These are phyloP conservation scores for Cataglyphis hispanica DNA, from an alignment of 1,140 invertebrate species.

Conservation along the genomic window DNA sequence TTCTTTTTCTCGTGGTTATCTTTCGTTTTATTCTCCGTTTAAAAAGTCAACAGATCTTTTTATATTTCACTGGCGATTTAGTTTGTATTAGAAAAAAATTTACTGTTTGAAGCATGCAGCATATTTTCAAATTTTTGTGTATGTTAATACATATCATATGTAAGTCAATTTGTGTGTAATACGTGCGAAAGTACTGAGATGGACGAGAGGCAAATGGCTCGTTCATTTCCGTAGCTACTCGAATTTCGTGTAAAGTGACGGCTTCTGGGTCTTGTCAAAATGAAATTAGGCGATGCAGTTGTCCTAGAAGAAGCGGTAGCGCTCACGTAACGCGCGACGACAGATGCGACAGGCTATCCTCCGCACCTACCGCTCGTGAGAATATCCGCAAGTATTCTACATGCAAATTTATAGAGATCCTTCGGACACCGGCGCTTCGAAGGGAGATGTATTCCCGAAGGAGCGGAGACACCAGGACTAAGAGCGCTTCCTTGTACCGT, in stretches of 20 bases:
- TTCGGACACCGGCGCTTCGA: constrained; percentile 83
- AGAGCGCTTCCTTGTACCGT: constrained; percentile 87
- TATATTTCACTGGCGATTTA: not conserved
- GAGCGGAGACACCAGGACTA: constrained; percentile 84
- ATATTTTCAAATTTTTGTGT: not conserved
- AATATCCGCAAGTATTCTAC: constrained; percentile 85
- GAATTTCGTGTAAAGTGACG: constrained; percentile 59
- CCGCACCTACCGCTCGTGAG: constrained; percentile 73
- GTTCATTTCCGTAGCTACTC: constrained; percentile 34
- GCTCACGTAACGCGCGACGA: constrained; percentile 66
- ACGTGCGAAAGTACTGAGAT: constrained; percentile 18
- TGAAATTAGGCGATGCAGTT: constrained; percentile 71
- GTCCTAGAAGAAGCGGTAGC: constrained; percentile 4
- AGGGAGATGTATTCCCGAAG: constrained; percentile 83
- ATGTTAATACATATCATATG: not conserved
- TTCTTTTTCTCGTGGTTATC: constrained; percentile 23
- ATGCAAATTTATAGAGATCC: constrained; percentile 87
- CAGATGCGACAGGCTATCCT: constrained; percentile 69
- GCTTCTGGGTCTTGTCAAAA: constrained; percentile 71
- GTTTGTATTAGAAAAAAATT: not conserved
- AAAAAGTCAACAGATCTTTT: not conserved
- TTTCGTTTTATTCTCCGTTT: constrained; percentile 6
- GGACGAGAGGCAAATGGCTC: constrained; percentile 2
- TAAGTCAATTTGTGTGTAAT: not conserved
- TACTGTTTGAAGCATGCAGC: not conserved